Percentiles rank a stretch among this genome's conserved stretches.
Conservation (phyloP, 2,888 invertebrate genomes). For the Diarsia rubi region DNA sequence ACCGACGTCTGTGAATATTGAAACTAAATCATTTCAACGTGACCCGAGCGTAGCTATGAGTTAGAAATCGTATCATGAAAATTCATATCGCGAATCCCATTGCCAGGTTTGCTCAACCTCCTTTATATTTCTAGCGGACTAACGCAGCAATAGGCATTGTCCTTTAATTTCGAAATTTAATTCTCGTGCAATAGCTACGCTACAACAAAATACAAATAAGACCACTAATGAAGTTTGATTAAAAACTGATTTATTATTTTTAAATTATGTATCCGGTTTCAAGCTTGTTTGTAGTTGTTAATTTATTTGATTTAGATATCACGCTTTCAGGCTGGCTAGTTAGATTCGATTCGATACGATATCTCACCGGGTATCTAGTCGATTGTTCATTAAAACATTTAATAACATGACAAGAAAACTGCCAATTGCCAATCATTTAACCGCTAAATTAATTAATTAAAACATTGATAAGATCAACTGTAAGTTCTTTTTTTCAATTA, state of each 20-base stretch:
- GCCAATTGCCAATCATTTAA: slow-evolving; percentile 61
- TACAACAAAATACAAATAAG: slow-evolving; percentile 80
- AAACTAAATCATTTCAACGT: slow-evolving; percentile 87
- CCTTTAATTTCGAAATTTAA: slow-evolving; percentile 34
- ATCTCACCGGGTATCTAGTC: slow-evolving; percentile 54
- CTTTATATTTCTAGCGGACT: background rate
- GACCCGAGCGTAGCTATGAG: slow-evolving; percentile 69
- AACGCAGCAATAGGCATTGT: slow-evolving; percentile 37
- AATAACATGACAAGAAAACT: slow-evolving; percentile 67
- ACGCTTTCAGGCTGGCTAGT: slow-evolving; percentile 66
- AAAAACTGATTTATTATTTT: slow-evolving; percentile 84
- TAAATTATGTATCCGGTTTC: slow-evolving; percentile 73
- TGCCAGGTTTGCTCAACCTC: slow-evolving; percentile 28
- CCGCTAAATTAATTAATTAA: slow-evolving; percentile 62
- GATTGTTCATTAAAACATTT: slow-evolving; percentile 64
- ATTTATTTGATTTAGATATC: slow-evolving; percentile 76
- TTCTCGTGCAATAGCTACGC: slow-evolving; percentile 21
- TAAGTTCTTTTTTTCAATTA: slow-evolving; percentile 49
- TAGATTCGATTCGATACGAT: slow-evolving; percentile 56
- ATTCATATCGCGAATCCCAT: slow-evolving; percentile 55
- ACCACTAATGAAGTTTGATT: slow-evolving; percentile 85
- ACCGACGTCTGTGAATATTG: slow-evolving; percentile 82
- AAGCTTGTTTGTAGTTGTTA: slow-evolving; percentile 71
- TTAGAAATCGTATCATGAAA: slow-evolving; percentile 64
- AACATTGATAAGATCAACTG: slow-evolving; percentile 55